These are phyloP conservation scores for Aptenodytes patagonicus DNA, from an alignment of 2,113 vertebrate genomes.

Conservation along the genomic window DNA sequence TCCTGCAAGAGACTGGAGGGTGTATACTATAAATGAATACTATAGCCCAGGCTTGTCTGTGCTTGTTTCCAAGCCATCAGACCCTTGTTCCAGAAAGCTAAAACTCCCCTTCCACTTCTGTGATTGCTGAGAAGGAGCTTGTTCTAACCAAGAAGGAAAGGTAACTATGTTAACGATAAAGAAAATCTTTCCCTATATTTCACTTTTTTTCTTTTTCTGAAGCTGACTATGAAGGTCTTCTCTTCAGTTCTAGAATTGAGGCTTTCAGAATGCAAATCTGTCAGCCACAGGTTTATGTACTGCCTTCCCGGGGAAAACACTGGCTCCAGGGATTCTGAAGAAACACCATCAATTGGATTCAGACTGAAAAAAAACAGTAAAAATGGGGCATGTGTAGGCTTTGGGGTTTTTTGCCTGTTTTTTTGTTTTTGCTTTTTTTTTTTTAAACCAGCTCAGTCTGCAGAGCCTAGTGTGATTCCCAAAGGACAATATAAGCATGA, in stretches of 20 bases:
- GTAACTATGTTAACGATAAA: background rate
- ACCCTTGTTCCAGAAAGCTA: background rate
- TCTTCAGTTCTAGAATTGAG: background rate
- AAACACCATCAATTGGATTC: background rate
- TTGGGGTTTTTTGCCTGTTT: accelerated
- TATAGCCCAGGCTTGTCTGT: background rate
- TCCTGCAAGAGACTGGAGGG: background rate
- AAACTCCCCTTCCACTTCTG: background rate
- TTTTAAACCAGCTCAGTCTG: background rate
- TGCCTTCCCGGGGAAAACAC: background rate
- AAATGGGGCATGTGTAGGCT: background rate
- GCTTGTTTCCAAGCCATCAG: background rate
- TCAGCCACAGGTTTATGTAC: background rate
- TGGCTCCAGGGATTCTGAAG: background rate
- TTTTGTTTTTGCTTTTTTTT: background rate
- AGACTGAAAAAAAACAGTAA: background rate
- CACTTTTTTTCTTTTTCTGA: background rate
- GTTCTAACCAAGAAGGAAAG: background rate
- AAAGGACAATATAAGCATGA: background rate
- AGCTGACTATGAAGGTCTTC: background rate
- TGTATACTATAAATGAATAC: background rate
- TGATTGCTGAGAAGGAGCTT: background rate
- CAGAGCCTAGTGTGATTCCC: background rate
- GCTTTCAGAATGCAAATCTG: background rate
- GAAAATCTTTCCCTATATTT: background rate